A percentile compares a stretch with the other conserved stretches of the same genome.
Evolutionary conservation across 2,888 invertebrate species (phyloP).

Genomic region (Sinohyriopsis cumingii): DNA sequence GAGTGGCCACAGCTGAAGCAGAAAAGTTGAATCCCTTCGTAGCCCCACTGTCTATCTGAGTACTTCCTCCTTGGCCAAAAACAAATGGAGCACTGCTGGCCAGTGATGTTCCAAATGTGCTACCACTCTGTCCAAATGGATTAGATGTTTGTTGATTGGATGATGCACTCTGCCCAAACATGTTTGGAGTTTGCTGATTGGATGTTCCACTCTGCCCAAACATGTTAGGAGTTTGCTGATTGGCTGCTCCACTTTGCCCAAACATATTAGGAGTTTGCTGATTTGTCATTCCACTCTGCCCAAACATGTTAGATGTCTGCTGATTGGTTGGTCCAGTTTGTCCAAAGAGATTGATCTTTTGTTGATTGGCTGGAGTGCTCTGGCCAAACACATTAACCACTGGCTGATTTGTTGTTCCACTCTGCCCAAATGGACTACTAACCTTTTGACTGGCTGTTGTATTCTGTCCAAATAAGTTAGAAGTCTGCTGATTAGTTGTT

Average conservation of each 20-base stretch:
- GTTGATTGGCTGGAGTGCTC: background rate
- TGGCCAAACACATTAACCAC: too few species aligned
- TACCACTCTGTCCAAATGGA: conserved; percentile 22
- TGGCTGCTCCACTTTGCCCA: conserved; percentile 11
- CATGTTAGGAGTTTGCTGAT: too few species aligned
- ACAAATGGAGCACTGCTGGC: background rate
- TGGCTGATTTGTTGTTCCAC: too few species aligned
- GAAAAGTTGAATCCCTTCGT: conserved; percentile 17
- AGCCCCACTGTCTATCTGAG: conserved; percentile 2
- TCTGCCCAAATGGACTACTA: too few species aligned
- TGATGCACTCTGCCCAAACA: conserved; percentile 34
- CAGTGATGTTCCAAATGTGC: background rate
- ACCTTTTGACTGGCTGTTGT: background rate
- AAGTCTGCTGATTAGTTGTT: conserved; percentile 29
- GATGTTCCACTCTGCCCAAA: background rate
- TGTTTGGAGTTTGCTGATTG: background rate
- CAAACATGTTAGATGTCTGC: conserved; percentile 15
- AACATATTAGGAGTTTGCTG: conserved; percentile 29
- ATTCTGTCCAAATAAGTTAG: conserved; percentile 26
- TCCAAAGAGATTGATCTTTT: conserved; percentile 13
- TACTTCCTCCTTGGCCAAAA: background rate
- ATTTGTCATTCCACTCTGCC: conserved; percentile 31
- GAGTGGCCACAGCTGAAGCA: conserved; percentile 11
- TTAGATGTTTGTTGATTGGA: conserved; percentile 30
- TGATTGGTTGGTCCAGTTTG: background rate